Evolutionary conservation across 2,797 vertebrate species (phyloP), one percentile per base, ranked within the genome.

Genomic region (Clarias fuscus): DNA sequence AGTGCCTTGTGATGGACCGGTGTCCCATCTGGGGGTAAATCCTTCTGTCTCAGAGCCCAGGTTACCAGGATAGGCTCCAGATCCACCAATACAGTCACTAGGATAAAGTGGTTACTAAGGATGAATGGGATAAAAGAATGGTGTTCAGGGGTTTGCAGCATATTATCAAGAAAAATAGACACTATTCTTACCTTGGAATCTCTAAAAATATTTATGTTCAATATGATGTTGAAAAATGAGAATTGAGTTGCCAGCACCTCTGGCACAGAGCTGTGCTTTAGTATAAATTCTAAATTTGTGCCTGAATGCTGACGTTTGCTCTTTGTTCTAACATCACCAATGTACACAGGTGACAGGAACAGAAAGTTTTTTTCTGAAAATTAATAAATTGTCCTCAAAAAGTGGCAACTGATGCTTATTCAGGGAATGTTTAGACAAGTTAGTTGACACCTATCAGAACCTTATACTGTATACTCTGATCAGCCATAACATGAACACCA

Each of bases 171-270:
- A 84, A 84, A 89, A 86, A 82, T 81, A 48, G 58, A 85, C 30
- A 82, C 48, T 40, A 85, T 76, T 86, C 62, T 88, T 88, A 88
- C 86, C 64, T 67, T 80, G 85, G 84, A 68, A 86, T 86, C 73
- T 82, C 84, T 83, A 68, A 83, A 88, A 88, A 86, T 70, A 75
- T 82, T 77, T 78, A 73, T 61, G 64, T 72, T 62, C 76, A 70
- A 82, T 40, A 58, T 81, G 87, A 88, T 80, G 86, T 84, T 90
- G 84, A 87, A 84, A 87, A 90, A 88, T 86, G 84, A 61, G 59
- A 15, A 67, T 4, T 17, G 14, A 76, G 2, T 56, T 53, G 73
- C 24, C 22, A 48, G 40, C 76, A 81, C 53, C 70, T 37, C 75
- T 72, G 89, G 80, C 89, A 27, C 73, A 7, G 7, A 59, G 68